Conservation (phyloP, 2,888 invertebrate genomes). For the Syritta pipiens region DNA sequence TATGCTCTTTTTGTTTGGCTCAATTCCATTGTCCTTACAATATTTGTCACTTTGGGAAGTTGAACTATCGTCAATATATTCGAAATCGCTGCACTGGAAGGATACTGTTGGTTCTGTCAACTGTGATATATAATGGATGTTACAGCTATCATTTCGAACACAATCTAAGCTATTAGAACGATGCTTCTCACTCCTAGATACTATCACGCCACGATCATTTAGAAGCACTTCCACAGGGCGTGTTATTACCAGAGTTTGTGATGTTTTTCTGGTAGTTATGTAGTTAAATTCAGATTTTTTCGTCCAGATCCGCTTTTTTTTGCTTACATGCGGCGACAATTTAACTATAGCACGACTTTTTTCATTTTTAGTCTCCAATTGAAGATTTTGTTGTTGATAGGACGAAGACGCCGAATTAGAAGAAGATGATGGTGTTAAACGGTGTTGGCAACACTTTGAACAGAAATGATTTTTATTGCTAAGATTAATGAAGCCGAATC, state of each 20-base stretch:
- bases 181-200: slow-evolving; percentile 71
- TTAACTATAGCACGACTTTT: slow-evolving; percentile 70
- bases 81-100: slow-evolving; percentile 73
- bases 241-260: slow-evolving; percentile 74
- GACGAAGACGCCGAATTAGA: slow-evolving; percentile 42
- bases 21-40: slow-evolving; percentile 56
- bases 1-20: slow-evolving; percentile 71
- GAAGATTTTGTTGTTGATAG: slow-evolving; percentile 70
- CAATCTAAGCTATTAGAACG: slow-evolving; percentile 77
- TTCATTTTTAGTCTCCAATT: slow-evolving; percentile 73
- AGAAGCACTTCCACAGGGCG: slow-evolving; percentile 74
- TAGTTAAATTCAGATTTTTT: slow-evolving; percentile 75
- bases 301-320: slow-evolving; percentile 15
- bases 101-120: slow-evolving; percentile 52
- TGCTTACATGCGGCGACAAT: neutral
- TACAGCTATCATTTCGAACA: slow-evolving; percentile 73
- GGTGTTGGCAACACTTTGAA: slow-evolving; percentile 75
- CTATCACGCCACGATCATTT: slow-evolving; percentile 76
- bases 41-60: slow-evolving; percentile 76
- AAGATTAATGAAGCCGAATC: slow-evolving; percentile 10
- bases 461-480: slow-evolving; percentile 73
- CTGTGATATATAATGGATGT: slow-evolving; percentile 46
- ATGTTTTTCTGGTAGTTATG: slow-evolving; percentile 75
- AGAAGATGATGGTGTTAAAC: slow-evolving; percentile 58
- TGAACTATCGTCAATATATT: slow-evolving; percentile 78